phyloP scores from a whole-genome alignment of 2,113 vertebrate species.

The Xenopus tropicalis region UCB_Xtro_10.0 CM004444.2:3850501-3851000 shows the following conservation, averaged over 20 bases:
- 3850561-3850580: conserved; percentile 18
- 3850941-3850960: too few species aligned
- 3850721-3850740: conserved; percentile 20
- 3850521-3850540: conserved; percentile 1
- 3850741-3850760: conserved; percentile 24
- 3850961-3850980: too few species aligned
- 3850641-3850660: conserved; percentile 21
- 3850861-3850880: too few species aligned
- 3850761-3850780: too few species aligned
- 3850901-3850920: too few species aligned
- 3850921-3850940: too few species aligned
- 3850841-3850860: too few species aligned
- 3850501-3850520: not conserved
- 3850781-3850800: too few species aligned
- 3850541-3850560: conserved; percentile 10
- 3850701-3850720: not conserved
- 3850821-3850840: too few species aligned
- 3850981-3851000: too few species aligned
- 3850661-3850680: conserved; percentile 3
- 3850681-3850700: conserved; percentile 8
- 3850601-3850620: conserved; percentile 15
- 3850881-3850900: too few species aligned
- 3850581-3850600: conserved; percentile 37
- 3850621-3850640: conserved; percentile 14
- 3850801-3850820: too few species aligned